Evolutionary conservation across 2,113 vertebrate genomes (phyloP).

Genomic region (Ictidomys tridecemlineatus): DNA sequence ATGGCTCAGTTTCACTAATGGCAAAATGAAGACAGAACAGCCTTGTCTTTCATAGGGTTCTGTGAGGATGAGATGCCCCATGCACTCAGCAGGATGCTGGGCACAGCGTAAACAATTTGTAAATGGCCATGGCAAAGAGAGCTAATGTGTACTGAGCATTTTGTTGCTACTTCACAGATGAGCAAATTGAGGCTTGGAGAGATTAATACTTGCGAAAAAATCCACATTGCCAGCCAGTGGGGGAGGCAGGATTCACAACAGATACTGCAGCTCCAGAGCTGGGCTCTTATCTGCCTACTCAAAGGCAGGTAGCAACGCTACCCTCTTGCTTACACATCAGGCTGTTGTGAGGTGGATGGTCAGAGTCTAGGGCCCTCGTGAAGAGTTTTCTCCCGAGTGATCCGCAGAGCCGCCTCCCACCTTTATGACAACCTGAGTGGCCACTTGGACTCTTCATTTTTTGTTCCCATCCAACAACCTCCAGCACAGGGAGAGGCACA

Average conservation of each 20-base stretch:
- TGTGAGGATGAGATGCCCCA: neutral
- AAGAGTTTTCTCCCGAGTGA: neutral
- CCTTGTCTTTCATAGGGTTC: neutral
- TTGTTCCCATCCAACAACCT: neutral
- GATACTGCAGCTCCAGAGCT: neutral
- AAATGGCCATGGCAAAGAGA: neutral
- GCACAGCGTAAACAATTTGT: neutral
- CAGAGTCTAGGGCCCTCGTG: neutral
- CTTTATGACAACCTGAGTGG: neutral
- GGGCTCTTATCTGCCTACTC: neutral
- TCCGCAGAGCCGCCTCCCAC: neutral
- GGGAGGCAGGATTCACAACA: neutral
- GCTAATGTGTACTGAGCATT: neutral
- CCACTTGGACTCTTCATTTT: neutral
- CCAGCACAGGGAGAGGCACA: neutral
- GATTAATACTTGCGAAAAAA: neutral
- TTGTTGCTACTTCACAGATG: constrained; percentile 47
- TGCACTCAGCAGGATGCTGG: neutral
- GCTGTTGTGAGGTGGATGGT: neutral
- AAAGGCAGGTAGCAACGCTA: neutral
- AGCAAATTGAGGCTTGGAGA: constrained; percentile 8
- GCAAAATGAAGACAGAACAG: neutral
- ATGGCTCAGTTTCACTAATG: constrained; percentile 2
- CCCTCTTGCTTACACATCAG: neutral
- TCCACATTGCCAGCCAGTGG: neutral